These are phyloP conservation scores for Drosophila sp. DNA, from an alignment of 1,140 invertebrate genomes.

Conservation along the genomic window DNA sequence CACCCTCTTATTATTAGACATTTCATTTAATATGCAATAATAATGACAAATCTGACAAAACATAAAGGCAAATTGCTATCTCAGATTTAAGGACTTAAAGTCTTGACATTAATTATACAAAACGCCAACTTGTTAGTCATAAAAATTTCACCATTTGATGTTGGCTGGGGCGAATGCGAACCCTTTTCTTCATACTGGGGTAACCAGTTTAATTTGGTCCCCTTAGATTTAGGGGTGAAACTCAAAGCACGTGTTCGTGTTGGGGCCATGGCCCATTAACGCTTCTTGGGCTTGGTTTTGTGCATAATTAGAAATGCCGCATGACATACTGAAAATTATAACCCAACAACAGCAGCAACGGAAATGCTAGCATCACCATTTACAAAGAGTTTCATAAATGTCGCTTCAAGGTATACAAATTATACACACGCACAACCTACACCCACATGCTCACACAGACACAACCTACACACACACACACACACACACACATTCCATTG, in stretches of 20 bases:
- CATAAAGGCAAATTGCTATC: conserved; percentile 45
- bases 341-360: neutral
- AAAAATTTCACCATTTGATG: conserved; percentile 2
- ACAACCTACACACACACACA: conserved; percentile 17
- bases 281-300: conserved; percentile 39
- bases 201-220: conserved; percentile 5
- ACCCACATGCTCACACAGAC: neutral
- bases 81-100: conserved; percentile 31
- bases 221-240: neutral
- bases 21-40: conserved; percentile 39
- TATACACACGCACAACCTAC: conserved; percentile 26
- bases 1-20: neutral
- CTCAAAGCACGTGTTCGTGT: conserved; percentile 32
- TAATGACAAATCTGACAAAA: conserved; percentile 47
- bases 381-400: conserved; percentile 32
- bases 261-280: conserved; percentile 38
- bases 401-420: conserved; percentile 42
- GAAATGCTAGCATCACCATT: neutral
- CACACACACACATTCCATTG: conserved; percentile 8
- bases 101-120: conserved; percentile 50
- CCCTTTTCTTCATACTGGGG: neutral
- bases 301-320: conserved; percentile 54
- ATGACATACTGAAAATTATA: conserved; percentile 19
- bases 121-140: conserved; percentile 32
- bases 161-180: neutral